Base-by-base conservation (phyloP, 1,140 invertebrate species). In the Drosophila virilis region DNA sequence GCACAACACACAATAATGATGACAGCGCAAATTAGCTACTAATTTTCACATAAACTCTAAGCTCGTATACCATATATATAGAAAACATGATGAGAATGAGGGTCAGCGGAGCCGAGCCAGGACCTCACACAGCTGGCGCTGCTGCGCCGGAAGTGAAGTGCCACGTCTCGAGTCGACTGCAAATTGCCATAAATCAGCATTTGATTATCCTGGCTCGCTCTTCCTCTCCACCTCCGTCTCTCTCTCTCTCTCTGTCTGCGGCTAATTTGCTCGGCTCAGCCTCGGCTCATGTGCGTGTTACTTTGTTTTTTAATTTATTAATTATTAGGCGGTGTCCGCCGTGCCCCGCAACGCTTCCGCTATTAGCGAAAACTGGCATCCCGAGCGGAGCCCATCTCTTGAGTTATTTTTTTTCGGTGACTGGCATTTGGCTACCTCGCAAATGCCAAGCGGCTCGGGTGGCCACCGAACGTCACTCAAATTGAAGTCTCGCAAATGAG, bases 141-240 rank as follows among this genome's bases (percentile, higher is more conserved):
- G 67, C 71, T 61, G 43, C 73, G 66, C 85, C 84, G 84, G 84
- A 89, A 89, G 84, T 89, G 77, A 71, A 61, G 62, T 54, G 57
- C 62, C 55, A 54, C 32, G 54, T 58, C 55, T 45, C 22, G 45
- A 40, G 59, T 35, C 66, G 62, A 67, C 64, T 66, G 66, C 52
- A 71, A 88, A 88, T 88, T 88, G 84, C 84, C 83, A 88, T 88
- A 88, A 88, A 88, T 88, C 83, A 88, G 83, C 83, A 89, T 88
- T 88, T 88, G 84, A 88, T 88, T 89, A 88, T 88, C 84, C 84
- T 86, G 81, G 62, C 50, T 55, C 50, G 37, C 51, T 17, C 32
- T 35, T 6, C 12, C 51, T 17, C 78, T 66, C 50, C 46, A n/a
- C 38, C 51, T 17, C 13, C 15, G 1, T 33, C 1, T 51, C 6